phyloP scores from a whole-genome alignment of 2,113 vertebrate genomes.

The Rhagologus leucostigma region DNA sequence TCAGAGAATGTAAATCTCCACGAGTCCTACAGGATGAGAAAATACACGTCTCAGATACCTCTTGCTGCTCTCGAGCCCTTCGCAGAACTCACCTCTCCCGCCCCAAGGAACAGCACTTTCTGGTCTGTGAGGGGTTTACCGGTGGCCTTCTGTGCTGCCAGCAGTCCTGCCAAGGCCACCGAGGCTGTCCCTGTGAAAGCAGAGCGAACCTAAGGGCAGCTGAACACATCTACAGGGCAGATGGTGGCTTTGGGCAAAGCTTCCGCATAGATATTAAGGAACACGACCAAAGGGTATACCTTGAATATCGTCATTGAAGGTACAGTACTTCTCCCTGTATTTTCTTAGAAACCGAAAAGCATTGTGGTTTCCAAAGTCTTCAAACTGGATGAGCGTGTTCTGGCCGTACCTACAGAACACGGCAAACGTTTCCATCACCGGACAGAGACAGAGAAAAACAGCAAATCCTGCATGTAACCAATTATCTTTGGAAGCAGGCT shows the following conservation, averaged over 20 bases:
- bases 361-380: constrained; percentile 98
- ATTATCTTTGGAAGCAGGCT: not conserved
- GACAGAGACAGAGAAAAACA: not conserved
- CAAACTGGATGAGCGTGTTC: constrained; percentile 94
- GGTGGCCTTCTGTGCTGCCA: constrained; percentile 84
- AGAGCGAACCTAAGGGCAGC: not conserved
- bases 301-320: constrained; percentile 98
- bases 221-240: not conserved
- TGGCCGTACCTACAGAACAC: constrained; percentile 78
- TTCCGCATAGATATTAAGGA: not conserved
- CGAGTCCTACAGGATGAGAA: not conserved
- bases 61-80: too few relatives aligned
- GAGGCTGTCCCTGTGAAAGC: constrained; percentile 84
- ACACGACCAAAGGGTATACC: constrained; percentile 60
- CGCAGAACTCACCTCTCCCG: constrained; percentile 85
- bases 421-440: not conserved
- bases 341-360: constrained; percentile 93
- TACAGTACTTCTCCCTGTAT: constrained; percentile 94
- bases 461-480: rapidly evolving
- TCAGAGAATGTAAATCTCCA: not conserved
- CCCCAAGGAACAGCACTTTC: constrained; percentile 91
- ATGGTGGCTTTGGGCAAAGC: rapidly evolving
- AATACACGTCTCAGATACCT: rapidly evolving
- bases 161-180: constrained; percentile 90
- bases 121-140: constrained; percentile 88